These are phyloP conservation scores for Byasa hedistus DNA, from an alignment of 2,888 invertebrate species.

Conservation along the genomic window DNA sequence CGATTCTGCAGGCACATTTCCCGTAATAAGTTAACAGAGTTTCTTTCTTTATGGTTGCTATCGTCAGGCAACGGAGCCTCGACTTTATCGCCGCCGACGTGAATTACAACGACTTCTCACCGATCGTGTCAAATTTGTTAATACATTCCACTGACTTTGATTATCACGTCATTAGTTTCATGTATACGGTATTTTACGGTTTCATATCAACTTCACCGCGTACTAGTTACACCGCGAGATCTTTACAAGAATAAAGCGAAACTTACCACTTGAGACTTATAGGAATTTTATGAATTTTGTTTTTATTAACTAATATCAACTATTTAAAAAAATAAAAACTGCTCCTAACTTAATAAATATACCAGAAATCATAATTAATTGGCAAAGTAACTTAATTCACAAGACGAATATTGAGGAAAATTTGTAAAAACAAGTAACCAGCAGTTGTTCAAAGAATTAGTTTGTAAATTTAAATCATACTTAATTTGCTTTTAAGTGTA, in stretches of 20 bases:
- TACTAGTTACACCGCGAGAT: not conserved
- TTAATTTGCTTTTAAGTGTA: no score
- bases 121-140: slow-evolving; percentile 74
- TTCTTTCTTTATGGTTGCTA: slow-evolving; percentile 7
- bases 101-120: slow-evolving; percentile 72
- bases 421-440: not conserved
- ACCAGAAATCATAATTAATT: no score
- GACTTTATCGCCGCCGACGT: slow-evolving; percentile 58
- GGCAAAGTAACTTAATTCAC: not conserved
- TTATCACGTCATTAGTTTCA: slow-evolving; percentile 31
- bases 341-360: no score
- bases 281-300: no score
- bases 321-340: no score
- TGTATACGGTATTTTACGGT: not conserved
- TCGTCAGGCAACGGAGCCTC: slow-evolving; percentile 7
- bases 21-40: not conserved
- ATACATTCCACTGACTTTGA: slow-evolving; percentile 70
- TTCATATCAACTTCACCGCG: not conserved
- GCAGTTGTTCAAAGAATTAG: no score
- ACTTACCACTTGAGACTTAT: no score
- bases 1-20: not conserved
- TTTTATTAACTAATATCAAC: no score
- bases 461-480: no score
- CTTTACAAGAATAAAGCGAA: no score
- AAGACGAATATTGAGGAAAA: not conserved